These are phyloP conservation scores for Venusia cambrica DNA, from an alignment of 2,888 invertebrate species.

Conservation along the genomic window DNA sequence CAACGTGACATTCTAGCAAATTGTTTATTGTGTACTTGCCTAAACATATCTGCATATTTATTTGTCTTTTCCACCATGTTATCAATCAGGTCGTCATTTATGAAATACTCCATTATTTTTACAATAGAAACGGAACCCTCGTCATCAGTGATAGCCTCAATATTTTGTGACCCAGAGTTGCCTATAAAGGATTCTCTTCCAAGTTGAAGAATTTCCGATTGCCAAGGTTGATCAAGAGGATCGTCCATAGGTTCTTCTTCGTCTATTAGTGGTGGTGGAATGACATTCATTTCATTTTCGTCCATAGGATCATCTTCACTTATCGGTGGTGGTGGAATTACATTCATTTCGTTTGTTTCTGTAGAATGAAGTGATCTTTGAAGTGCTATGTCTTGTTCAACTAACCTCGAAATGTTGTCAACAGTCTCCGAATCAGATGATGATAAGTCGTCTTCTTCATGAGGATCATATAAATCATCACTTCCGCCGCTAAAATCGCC, in stretches of 20 bases:
- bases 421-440: slow-evolving; percentile 10
- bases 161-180: slow-evolving; percentile 10
- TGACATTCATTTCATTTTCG: slow-evolving; percentile 8
- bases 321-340: slow-evolving; percentile 8
- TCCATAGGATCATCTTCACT: slow-evolving; percentile 7
- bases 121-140: slow-evolving; percentile 5
- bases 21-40: slow-evolving; percentile 8
- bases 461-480: slow-evolving; percentile 10
- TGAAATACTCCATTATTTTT: slow-evolving; percentile 6
- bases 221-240: slow-evolving; percentile 11
- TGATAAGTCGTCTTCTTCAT: slow-evolving; percentile 8
- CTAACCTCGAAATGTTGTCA: slow-evolving; percentile 7
- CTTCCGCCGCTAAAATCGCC: slow-evolving; percentile 10
- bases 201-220: slow-evolving; percentile 10
- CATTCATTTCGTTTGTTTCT: slow-evolving; percentile 10
- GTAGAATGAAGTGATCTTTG: slow-evolving; percentile 9
- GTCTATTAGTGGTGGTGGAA: slow-evolving; percentile 10
- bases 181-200: slow-evolving; percentile 11
- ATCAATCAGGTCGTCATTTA: slow-evolving; percentile 5
- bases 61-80: slow-evolving; percentile 5
- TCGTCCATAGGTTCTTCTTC: slow-evolving; percentile 10
- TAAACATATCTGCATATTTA: slow-evolving; percentile 7
- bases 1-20: slow-evolving; percentile 5
- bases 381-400: slow-evolving; percentile 9
- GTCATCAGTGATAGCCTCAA: slow-evolving; percentile 7